Base-by-base conservation (phyloP, 2,797 vertebrate genomes). In the Ctenopoma kingsleyae region DNA sequence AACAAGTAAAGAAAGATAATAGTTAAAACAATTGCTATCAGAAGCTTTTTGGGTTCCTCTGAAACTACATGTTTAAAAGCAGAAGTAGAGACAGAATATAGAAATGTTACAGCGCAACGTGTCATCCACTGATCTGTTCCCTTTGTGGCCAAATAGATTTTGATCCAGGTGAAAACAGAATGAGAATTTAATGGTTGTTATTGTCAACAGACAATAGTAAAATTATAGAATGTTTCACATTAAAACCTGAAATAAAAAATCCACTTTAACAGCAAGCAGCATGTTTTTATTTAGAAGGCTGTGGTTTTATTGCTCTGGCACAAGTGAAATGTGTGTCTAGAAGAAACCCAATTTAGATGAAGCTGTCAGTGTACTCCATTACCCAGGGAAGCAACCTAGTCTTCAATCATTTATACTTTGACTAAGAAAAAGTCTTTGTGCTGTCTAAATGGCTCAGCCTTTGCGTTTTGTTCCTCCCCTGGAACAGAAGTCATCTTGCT, bases 381-480 rank as follows among this genome's bases (percentile, higher is more conserved):
- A 73, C 55, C 27, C 19, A 40, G 50, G 52, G 74, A 32, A 66
- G 43, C 20, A 13, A 16, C 23, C 1, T 1, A 16, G 50, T 19
- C 43, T 9, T 89, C 68, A 61, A 72, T 85, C 84, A 78, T 70
- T 80, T 87, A 80, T 63, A 65, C 74, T 75, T 72, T 75, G 68
- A 62, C 52, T 71, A 48, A 66, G 71, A 67, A 58, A 75, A 66
- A 67, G 59, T 22, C 64, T 64, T 15, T 51, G 59, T 38, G 22
- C 41, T 3, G 50, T 65, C n/a, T 36, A 40, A 64, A 67, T 35
- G 44, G 52, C 66, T 53, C 13, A 23, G 52, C 71, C 71, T 57
- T 56, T 70, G 61, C 47, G 43, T 75, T 59, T 46, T 30, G 71
- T 67, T 63, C 67, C 49, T 74, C 83, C 68, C 63, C 38, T n/a